Evolutionary conservation across 2,113 vertebrate species (phyloP), one percentile per base, ranked within the genome.

Genomic region (Tragelaphus buxtoni): DNA sequence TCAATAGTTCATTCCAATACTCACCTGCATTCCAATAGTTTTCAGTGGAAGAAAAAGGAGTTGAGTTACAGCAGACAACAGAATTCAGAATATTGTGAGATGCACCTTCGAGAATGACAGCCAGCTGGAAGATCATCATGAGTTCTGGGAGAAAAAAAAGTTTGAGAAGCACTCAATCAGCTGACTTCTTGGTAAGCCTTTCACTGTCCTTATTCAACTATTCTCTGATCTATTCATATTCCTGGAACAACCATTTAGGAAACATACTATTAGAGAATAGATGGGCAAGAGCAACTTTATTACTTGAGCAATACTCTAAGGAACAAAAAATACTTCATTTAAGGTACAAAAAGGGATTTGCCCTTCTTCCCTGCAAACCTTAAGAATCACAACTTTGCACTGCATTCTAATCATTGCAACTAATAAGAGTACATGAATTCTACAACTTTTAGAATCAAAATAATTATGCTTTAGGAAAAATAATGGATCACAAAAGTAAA

Each of bases 391-490:
- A 51, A 7, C 4, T 11, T 86, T 14, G 13, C 9, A 14, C 28
- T 42, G 35, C 11, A 60, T n/a, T 82, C n/a, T 60, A 83, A n/a
- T 32, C 32, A 72, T 24, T 60, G 16, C 45, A 58, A 76, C 5
- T 35, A 88, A 76, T 49, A 87, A 88, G 28, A 97, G 3, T 1
- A 79, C 24, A 35, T 26, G 69, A 60, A 91, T 63, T 63, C 47
- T 28, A 17, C 16, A 94, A 60, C 55, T 79, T 96, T 85, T 8
- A 11, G 17, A 85, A 89, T 79, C 8, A 88, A 72, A 84, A 53
- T 88, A 61, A 90, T 88, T 92, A 60, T 35, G 17, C 77, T 80
- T 91, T 39, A 80, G 30, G 74, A 77, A 95, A 93, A 96, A 77
- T 65, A 65, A 35, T 42, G 12, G 79, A 65, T 56, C 63, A 89